Conservation (phyloP, 2,113 vertebrate genomes). For the Cavia aperea region DNA sequence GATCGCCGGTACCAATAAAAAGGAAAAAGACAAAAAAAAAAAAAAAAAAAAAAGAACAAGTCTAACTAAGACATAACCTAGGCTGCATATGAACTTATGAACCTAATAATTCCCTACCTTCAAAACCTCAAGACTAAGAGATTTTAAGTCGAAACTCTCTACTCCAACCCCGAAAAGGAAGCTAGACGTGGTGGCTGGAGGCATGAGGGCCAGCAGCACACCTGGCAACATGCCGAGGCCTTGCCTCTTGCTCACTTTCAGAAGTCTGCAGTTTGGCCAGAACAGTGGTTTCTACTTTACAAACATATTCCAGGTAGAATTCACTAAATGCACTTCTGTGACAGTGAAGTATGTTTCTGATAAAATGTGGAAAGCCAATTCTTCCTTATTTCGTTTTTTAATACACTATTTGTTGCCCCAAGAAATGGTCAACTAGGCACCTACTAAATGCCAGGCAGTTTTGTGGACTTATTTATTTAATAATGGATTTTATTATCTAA, state of each 20-base stretch:
- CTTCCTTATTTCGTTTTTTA: slow-evolving; percentile 21
- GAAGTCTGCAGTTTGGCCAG: slow-evolving; percentile 1
- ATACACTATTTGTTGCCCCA: slow-evolving; percentile 4
- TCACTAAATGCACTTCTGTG: neutral
- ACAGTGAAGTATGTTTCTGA: neutral
- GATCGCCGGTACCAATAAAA: too few relatives aligned
- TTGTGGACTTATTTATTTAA: slow-evolving; percentile 9
- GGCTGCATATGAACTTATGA: slow-evolving; percentile 25
- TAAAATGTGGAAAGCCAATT: neutral
- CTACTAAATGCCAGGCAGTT: slow-evolving; percentile 18
- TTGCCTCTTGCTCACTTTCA: neutral
- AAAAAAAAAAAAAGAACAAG: neutral
- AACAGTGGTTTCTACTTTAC: neutral
- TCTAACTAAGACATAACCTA: slow-evolving; percentile 33
- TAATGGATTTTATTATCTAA: slow-evolving; percentile 10
- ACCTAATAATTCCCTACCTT: neutral
- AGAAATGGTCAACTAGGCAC: slow-evolving; percentile 18
- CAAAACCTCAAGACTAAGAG: slow-evolving; percentile 20
- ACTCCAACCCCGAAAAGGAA: neutral
- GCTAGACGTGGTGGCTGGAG: neutral
- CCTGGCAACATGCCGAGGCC: neutral
- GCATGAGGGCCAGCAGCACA: neutral
- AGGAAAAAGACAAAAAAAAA: too few relatives aligned
- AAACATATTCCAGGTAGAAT: slow-evolving; percentile 8
- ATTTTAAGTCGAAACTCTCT: slow-evolving; percentile 38